Conservation (phyloP, 2,797 vertebrate genomes). For the Spondyliosoma cantharus region DNA sequence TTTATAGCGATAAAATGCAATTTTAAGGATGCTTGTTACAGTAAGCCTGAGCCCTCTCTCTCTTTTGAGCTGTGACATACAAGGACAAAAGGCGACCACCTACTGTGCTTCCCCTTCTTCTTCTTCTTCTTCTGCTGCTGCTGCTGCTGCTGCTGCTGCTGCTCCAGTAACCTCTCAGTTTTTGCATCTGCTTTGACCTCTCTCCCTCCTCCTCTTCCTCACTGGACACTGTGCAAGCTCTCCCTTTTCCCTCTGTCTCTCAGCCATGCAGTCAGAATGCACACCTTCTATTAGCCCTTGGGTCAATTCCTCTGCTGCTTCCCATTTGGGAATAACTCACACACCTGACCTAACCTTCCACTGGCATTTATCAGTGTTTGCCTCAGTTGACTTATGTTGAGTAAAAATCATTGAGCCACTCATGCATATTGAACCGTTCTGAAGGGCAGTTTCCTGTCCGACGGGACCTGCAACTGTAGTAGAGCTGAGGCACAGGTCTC, state of each 20-base stretch:
- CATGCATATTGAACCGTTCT: conserved; percentile 64
- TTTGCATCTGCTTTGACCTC: conserved; percentile 70
- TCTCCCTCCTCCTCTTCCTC: conserved; percentile 35
- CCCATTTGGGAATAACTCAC: conserved; percentile 71
- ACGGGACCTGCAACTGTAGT: conserved; percentile 31
- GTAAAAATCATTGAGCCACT: conserved; percentile 72
- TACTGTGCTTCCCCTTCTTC: conserved; percentile 58
- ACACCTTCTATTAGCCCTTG: conserved; percentile 65
- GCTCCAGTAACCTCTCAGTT: conserved; percentile 73
- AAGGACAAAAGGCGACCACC: conserved; percentile 78
- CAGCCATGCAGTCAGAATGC: conserved; percentile 60
- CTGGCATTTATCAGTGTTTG: conserved; percentile 77
- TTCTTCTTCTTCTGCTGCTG: conserved; percentile 59
- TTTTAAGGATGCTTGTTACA: conserved; percentile 43
- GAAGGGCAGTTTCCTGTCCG: conserved; percentile 67
- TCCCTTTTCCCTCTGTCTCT: conserved; percentile 38
- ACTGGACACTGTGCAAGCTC: conserved; percentile 49
- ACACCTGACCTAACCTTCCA: conserved; percentile 77
- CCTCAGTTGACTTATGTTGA: conserved; percentile 70
- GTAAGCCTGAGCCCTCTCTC: conserved; percentile 49
- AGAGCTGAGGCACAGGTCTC: conserved; percentile 33
- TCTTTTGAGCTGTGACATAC: conserved; percentile 75
- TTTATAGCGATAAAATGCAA: conserved; percentile 45
- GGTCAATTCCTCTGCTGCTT: conserved; percentile 70
- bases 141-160: conserved; percentile 71